Percentiles rank a stretch among this genome's conserved stretches.
phyloP scores from a whole-genome alignment of 1,140 invertebrate species.

The Cardiocondyla obscurior region DNA sequence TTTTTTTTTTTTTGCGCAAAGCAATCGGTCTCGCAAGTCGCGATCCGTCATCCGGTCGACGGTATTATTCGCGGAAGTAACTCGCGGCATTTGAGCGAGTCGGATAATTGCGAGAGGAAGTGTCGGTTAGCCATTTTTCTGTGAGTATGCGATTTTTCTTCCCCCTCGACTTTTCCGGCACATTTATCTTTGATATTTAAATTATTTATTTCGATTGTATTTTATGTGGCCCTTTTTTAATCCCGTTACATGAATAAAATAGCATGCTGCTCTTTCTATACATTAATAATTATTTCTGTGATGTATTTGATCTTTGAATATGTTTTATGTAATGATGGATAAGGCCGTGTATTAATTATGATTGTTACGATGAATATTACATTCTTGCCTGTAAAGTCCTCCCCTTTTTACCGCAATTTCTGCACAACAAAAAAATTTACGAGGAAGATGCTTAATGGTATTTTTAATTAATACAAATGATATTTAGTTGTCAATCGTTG shows the following conservation, averaged over 20 bases:
- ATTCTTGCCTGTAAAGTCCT: not conserved
- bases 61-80: not conserved
- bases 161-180: not conserved
- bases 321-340: not conserved
- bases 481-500: not conserved
- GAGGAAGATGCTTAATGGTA: not conserved
- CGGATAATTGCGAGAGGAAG: constrained; percentile 9
- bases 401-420: not conserved
- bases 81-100: not conserved
- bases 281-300: constrained; percentile 14
- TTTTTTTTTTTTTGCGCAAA: constrained; percentile 11
- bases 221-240: not conserved
- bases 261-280: constrained; percentile 10
- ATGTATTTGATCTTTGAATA: constrained; percentile 19
- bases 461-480: not conserved
- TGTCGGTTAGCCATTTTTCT: not conserved
- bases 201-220: not conserved
- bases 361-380: not conserved
- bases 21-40: constrained; percentile 6
- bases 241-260: not conserved
- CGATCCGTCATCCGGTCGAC: constrained; percentile 22
- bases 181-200: not conserved
- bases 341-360: not conserved
- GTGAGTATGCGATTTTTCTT: not conserved
- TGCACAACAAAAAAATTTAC: not conserved